phyloP scores from a whole-genome alignment of 2,888 invertebrate genomes.

The Acleris emargana region DNA sequence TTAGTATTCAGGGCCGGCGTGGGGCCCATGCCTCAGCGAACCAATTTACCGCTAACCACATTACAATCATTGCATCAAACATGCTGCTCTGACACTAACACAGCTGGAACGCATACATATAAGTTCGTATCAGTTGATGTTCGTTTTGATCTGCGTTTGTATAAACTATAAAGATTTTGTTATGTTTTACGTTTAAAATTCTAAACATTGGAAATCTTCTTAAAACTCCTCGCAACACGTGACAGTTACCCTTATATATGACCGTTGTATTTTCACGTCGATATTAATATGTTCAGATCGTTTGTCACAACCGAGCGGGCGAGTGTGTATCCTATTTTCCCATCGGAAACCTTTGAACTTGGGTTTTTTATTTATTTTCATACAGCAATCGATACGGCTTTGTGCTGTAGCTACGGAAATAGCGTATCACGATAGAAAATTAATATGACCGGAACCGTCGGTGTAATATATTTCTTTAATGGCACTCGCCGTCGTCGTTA shows the following conservation, averaged over 20 bases:
- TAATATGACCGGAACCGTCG: slow-evolving; percentile 21
- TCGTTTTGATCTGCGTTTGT: slow-evolving; percentile 13
- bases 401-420: slow-evolving; percentile 19
- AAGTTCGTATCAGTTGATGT: neutral
- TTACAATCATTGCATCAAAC: slow-evolving; percentile 31
- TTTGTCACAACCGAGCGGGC: neutral
- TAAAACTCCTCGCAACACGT: too few relatives aligned
- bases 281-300: neutral
- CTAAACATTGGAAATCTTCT: too few relatives aligned
- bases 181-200: too few relatives aligned
- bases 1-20: slow-evolving; percentile 26
- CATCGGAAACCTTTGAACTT: slow-evolving; percentile 10
- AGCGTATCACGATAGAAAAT: slow-evolving; percentile 23
- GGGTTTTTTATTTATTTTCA: slow-evolving; percentile 19
- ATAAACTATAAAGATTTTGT: too few relatives aligned
- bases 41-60: slow-evolving; percentile 31
- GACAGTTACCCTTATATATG: too few relatives aligned
- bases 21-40: slow-evolving; percentile 23
- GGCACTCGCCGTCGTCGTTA: slow-evolving; percentile 16
- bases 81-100: slow-evolving; percentile 13
- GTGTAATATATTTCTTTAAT: slow-evolving; percentile 32
- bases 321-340: neutral
- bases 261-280: too few relatives aligned
- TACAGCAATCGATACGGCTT: slow-evolving; percentile 22
- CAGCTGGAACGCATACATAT: slow-evolving; percentile 4